Percentiles rank a stretch among this genome's conserved stretches.
These are phyloP conservation scores for Morinoia aosen DNA, from an alignment of 2,888 invertebrate genomes.

Conservation along the genomic window DNA sequence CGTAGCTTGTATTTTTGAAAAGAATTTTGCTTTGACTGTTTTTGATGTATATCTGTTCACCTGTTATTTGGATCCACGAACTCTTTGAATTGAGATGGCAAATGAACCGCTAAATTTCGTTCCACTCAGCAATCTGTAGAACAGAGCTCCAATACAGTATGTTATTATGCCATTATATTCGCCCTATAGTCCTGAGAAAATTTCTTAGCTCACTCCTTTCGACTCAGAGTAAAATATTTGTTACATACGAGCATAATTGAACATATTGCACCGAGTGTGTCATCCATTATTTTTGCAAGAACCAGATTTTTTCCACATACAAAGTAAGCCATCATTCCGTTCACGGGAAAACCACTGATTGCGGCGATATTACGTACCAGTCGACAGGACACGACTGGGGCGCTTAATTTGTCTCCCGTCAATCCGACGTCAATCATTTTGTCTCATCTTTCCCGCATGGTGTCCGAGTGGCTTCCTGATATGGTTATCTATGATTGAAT, in stretches of 20 bases:
- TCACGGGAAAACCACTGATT: background rate
- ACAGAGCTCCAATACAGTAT: background rate
- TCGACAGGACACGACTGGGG: background rate
- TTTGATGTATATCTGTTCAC: background rate
- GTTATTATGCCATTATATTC: background rate
- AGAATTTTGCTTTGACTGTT: background rate
- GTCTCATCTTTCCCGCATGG: conserved; percentile 27
- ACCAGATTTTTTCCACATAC: background rate
- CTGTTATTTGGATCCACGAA: background rate
- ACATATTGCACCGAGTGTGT: background rate
- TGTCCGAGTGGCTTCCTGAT: conserved; percentile 36
- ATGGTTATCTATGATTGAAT: conserved; percentile 52
- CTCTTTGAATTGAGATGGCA: background rate
- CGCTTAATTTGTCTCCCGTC: conserved; percentile 24
- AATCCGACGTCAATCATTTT: conserved; percentile 20
- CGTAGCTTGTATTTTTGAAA: background rate
- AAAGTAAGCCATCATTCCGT: background rate
- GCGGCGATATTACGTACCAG: background rate
- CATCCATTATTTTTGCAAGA: background rate
- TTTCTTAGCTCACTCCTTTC: background rate
- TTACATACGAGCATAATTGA: background rate
- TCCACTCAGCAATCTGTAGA: background rate
- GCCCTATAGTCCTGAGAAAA: background rate
- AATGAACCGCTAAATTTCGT: background rate
- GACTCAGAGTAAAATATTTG: background rate